Conservation (phyloP, 2,113 vertebrate species). For the Rostratula benghalensis region DNA sequence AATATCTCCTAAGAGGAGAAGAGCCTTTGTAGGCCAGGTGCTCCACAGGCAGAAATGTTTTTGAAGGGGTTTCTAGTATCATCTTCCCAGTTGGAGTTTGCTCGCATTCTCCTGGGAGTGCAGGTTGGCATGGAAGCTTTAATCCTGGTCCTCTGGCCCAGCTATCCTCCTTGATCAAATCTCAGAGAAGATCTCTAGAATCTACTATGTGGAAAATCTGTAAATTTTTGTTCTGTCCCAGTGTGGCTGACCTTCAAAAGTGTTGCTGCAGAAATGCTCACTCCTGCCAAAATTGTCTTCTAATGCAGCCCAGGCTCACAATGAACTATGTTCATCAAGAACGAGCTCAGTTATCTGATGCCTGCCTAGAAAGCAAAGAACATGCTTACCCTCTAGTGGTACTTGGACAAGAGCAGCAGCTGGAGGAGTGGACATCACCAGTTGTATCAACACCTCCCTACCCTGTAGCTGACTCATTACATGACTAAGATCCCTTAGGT, state of each 20-base stretch:
- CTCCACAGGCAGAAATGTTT: background rate
- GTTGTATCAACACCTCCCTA: background rate
- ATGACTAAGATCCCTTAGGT: no score
- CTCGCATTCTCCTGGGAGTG: background rate
- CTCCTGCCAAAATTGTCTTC: background rate
- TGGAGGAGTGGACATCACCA: background rate
- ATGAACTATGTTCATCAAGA: background rate
- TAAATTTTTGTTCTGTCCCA: background rate
- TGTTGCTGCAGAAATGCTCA: background rate
- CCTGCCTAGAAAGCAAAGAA: background rate
- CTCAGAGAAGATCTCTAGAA: background rate
- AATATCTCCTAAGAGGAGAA: background rate
- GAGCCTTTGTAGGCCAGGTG: background rate
- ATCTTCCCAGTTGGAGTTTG: background rate
- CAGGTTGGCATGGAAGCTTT: background rate
- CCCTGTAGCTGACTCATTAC: background rate
- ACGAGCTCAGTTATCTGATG: background rate
- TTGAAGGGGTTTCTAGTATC: background rate
- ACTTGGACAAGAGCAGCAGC: background rate
- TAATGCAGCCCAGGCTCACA: background rate
- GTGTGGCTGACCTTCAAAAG: background rate
- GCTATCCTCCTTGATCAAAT: background rate
- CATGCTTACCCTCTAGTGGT: background rate
- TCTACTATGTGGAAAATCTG: background rate
- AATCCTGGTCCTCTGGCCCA: background rate